Percentiles rank a stretch among this genome's conserved stretches.
Conservation (phyloP, 2,797 vertebrate species). For the Stomatorhinus walkeri region DNA sequence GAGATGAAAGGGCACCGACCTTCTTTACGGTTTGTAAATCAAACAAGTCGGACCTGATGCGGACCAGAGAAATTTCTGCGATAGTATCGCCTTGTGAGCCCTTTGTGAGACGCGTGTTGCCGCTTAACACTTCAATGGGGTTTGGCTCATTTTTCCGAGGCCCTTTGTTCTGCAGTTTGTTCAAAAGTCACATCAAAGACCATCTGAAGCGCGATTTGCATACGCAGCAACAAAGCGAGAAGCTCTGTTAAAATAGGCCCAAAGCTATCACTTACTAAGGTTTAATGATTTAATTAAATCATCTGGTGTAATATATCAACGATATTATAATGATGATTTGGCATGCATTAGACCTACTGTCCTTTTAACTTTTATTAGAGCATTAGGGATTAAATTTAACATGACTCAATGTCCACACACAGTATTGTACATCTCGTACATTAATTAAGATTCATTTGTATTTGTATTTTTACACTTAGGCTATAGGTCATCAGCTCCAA, state of each 20-base stretch:
- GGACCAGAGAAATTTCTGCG: conserved; percentile 60
- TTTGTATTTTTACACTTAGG: neutral
- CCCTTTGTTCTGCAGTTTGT: conserved; percentile 68
- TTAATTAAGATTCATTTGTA: neutral
- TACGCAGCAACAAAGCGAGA: conserved; percentile 40
- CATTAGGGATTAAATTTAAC: neutral
- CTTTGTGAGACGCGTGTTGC: conserved; percentile 63
- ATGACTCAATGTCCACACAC: neutral
- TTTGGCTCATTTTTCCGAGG: conserved; percentile 71
- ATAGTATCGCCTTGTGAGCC: conserved; percentile 61
- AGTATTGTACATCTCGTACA: neutral
- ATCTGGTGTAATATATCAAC: neutral
- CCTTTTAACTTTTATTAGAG: neutral
- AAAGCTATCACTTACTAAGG: neutral
- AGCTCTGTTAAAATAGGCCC: neutral
- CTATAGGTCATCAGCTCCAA: neutral
- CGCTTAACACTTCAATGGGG: conserved; percentile 70
- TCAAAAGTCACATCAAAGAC: conserved; percentile 69
- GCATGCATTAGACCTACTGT: neutral
- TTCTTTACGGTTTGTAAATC: conserved; percentile 67
- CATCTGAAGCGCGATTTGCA: conserved; percentile 62
- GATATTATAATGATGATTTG: neutral
- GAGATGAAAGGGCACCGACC: conserved; percentile 66
- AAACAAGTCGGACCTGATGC: conserved; percentile 61
- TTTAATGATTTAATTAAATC: neutral